Conservation (phyloP, 2,888 invertebrate genomes). For the Adineta ricciae region DNA sequence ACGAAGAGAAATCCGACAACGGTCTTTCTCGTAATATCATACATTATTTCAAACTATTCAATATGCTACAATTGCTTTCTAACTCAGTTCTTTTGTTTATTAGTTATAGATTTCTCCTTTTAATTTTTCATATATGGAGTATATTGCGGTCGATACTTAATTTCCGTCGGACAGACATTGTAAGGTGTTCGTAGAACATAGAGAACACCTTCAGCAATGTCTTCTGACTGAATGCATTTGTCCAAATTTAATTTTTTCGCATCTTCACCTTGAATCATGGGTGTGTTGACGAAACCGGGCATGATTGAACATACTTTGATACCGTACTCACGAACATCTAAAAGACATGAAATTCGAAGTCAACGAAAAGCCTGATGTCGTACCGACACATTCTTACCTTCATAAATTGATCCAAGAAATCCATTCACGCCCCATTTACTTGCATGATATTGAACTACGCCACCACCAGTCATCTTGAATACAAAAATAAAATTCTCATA, state of each 20-base stretch:
- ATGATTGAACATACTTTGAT: constrained; percentile 2
- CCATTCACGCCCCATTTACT: background rate
- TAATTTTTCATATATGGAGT: background rate
- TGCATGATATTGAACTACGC: background rate
- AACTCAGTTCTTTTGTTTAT: background rate
- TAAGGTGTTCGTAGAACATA: background rate
- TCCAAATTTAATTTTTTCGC: background rate
- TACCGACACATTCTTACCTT: background rate
- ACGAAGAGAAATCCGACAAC: background rate
- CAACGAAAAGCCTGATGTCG: too few relatives aligned
- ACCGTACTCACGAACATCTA: constrained; percentile 1
- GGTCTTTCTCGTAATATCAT: too few relatives aligned
- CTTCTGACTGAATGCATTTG: background rate
- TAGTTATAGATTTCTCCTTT: too few relatives aligned
- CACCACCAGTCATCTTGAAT: background rate
- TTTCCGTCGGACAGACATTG: constrained; percentile 5
- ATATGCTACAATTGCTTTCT: too few relatives aligned
- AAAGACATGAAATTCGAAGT: too few relatives aligned
- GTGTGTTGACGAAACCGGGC: background rate
- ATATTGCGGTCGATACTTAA: constrained; percentile 17
- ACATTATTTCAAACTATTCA: too few relatives aligned
- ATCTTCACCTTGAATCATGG: background rate
- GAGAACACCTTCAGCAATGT: background rate
- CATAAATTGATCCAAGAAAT: constrained; percentile 16
- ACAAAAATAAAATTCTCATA: background rate